A percentile compares a stretch with the other conserved stretches of the same genome.
phyloP scores from a whole-genome alignment of 2,797 vertebrate species.

The Calcarius lapponicus region DNA sequence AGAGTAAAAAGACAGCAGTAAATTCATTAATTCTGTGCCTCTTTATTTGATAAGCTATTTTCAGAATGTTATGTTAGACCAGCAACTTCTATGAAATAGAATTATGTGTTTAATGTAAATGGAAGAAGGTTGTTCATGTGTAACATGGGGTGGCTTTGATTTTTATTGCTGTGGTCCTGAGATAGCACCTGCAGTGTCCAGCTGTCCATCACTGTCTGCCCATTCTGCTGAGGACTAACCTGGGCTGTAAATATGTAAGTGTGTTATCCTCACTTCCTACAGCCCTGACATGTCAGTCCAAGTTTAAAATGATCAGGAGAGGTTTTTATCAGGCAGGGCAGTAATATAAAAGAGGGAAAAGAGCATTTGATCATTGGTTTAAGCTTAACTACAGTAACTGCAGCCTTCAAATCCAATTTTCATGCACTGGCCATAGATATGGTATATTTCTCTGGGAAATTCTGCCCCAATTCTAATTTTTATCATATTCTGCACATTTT shows the following conservation, averaged over 20 bases:
- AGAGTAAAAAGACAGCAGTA: constrained; percentile 21
- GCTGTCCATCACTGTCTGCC: not conserved
- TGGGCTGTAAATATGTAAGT: constrained; percentile 10
- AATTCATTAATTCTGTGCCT: constrained; percentile 4
- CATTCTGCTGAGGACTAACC: constrained; percentile 1
- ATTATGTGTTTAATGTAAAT: not conserved
- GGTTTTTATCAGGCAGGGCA: constrained; percentile 10
- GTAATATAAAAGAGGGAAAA: constrained; percentile 51
- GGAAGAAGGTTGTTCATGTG: not conserved
- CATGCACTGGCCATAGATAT: constrained; percentile 44
- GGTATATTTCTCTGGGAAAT: constrained; percentile 30
- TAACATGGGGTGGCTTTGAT: not conserved
- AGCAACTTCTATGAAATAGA: not conserved
- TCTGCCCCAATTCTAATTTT: constrained; percentile 63
- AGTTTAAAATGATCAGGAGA: constrained; percentile 63
- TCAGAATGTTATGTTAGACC: not conserved
- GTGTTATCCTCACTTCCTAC: constrained; percentile 40
- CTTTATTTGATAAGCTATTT: constrained; percentile 44
- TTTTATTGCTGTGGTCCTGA: constrained; percentile 12
- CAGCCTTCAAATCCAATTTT: constrained; percentile 65
- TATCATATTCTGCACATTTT: constrained; percentile 73
- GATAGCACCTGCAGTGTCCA: not conserved
- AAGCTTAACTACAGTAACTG: constrained; percentile 59
- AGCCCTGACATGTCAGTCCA: constrained; percentile 38
- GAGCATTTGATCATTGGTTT: constrained; percentile 57